A percentile compares a stretch with the other conserved stretches of the same genome.
phyloP scores from a whole-genome alignment of 2,888 invertebrate species.

The Hydrotaea cyrtoneurina region DNA sequence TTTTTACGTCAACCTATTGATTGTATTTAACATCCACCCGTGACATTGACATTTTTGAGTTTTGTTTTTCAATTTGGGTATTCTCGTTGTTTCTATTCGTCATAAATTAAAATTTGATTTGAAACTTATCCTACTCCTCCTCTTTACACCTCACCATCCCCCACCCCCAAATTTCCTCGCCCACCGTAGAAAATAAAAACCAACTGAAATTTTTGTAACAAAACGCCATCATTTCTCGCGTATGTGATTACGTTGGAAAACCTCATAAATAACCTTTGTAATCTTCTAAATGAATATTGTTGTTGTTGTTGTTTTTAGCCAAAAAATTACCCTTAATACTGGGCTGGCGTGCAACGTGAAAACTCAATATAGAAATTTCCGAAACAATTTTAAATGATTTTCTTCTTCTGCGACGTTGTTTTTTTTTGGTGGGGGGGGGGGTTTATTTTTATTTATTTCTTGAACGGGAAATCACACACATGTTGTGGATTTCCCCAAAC shows the following conservation, averaged over 20 bases:
- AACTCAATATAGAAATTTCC: slow-evolving; percentile 19
- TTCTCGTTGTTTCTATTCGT: slow-evolving; percentile 19
- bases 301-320: slow-evolving; percentile 6
- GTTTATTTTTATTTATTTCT: not conserved
- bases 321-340: slow-evolving; percentile 49
- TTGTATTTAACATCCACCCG: not conserved
- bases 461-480: slow-evolving; percentile 53
- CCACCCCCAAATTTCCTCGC: not conserved
- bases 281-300: slow-evolving; percentile 52
- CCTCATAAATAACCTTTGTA: slow-evolving; percentile 61
- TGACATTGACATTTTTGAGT: not conserved
- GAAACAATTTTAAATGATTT: slow-evolving; percentile 39
- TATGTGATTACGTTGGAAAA: not conserved
- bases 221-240: slow-evolving; percentile 10
- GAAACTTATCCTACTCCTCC: slow-evolving; percentile 15
- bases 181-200: not conserved
- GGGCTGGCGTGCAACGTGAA: not conserved
- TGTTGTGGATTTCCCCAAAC: slow-evolving; percentile 33
- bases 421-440: not conserved
- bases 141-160: not conserved
- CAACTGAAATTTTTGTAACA: slow-evolving; percentile 32
- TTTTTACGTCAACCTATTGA: too few species aligned
- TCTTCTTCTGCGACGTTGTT: not conserved
- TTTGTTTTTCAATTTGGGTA: not conserved
- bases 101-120: slow-evolving; percentile 47